Evolutionary conservation across 53 echinoderm and acorn worm species (phyloP), one percentile per base, ranked within the genome.

Genomic region (Holothuria scabra): DNA sequence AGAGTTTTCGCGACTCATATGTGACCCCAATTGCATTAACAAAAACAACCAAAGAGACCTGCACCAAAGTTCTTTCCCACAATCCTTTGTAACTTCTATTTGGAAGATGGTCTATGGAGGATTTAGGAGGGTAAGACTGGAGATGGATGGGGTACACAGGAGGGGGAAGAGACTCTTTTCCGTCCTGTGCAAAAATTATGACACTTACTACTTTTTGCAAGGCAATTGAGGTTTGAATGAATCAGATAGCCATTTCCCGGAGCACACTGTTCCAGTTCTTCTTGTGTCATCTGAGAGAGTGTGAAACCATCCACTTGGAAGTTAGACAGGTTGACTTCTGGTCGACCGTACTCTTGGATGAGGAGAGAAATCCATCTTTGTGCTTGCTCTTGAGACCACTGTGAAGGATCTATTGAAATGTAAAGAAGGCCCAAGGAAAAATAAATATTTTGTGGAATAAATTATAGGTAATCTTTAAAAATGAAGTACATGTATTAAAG

Each of bases 201-300:
- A 20, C 11, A 78, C 78, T 78, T 46, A 78, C 78, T 78, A 31
- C 32, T 78, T 78, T 58, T 78, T 8, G 56, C 16, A 14, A 78
- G 58, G n/a, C 78, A 78, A 32, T 78, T 28, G 57, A 78, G 56
- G 31, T 56, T 78, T 28, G 78, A 78, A 75, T 55, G 86, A 12
- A 97, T 69, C 52, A 97, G 88, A 79, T 97, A 92, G 1, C 94
- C 94, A 22, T 84, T 90, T 38, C 86, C 88, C 11, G 97, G 94
- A 10, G 89, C 87, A 46, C 81, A 78, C 37, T 88, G 74, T 26
- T 84, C 69, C 89, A 97, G 89, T 20, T 94, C 82, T 32, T 80
- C 74, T 18, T 92, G 88, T 3, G 91, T 80, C 41, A 97, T 67
- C 33, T 80, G 84, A 24, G 89, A 94, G n/a, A 97, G 89, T 23